phyloP scores from a whole-genome alignment of 1,140 invertebrate species.

The Diabrotica virgifera region DNA sequence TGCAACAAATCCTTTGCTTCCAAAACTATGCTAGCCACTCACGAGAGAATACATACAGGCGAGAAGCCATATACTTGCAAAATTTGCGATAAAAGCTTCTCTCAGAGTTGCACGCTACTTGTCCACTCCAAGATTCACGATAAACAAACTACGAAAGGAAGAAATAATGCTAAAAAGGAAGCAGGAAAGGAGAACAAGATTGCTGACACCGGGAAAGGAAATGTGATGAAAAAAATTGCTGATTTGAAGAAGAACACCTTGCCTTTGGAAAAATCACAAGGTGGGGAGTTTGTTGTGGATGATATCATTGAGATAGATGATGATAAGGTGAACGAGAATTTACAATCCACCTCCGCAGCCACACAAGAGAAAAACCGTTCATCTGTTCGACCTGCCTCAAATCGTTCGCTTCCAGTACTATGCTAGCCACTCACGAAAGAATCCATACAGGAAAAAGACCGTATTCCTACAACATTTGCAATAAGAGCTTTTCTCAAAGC shows the following conservation, averaged over 20 bases:
- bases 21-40: slow-evolving; percentile 40
- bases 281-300: neutral
- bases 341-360: slow-evolving; percentile 39
- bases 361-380: slow-evolving; percentile 44
- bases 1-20: slow-evolving; percentile 43
- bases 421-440: slow-evolving; percentile 40
- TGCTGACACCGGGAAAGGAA: slow-evolving; percentile 24
- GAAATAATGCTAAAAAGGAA: slow-evolving; percentile 28
- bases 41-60: slow-evolving; percentile 35
- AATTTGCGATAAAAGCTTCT: slow-evolving; percentile 41
- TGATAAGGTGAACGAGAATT: neutral
- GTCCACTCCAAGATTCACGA: slow-evolving; percentile 40
- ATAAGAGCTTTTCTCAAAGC: slow-evolving; percentile 41
- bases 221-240: slow-evolving; percentile 4
- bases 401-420: slow-evolving; percentile 40
- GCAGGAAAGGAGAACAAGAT: slow-evolving; percentile 32
- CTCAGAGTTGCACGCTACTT: slow-evolving; percentile 35
- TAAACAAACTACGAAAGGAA: slow-evolving; percentile 27
- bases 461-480: slow-evolving; percentile 38
- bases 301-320: neutral
- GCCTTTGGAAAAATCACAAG: neutral
- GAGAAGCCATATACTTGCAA: slow-evolving; percentile 34
- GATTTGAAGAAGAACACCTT: neutral
- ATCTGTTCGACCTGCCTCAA: slow-evolving; percentile 39
- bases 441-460: slow-evolving; percentile 31